Evolutionary conservation across 2,113 vertebrate genomes (phyloP), one percentile per base, ranked within the genome.

Genomic region (Callipepla californica): DNA sequence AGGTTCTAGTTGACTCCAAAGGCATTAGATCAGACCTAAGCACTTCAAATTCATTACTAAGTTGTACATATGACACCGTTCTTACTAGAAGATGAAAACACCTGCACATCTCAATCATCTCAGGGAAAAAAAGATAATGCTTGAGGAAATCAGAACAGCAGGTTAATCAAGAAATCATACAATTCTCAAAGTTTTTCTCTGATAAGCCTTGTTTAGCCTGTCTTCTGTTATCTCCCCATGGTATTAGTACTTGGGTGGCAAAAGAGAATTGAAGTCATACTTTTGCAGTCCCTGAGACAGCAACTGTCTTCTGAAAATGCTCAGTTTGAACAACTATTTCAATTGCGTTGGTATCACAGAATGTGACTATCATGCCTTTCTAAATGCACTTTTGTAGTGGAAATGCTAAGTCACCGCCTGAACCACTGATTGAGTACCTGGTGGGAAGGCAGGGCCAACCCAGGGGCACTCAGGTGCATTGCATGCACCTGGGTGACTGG

Each of bases 81-180:
- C 72, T 87, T 58, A 45, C 28, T 18, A 34, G 68, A 45, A 83
- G 38, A 70, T 16, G 59, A 85, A 75, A 80, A 77, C 30, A 25
- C 0, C 0, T 73, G 22, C 28, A 50, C 34, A 1, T 73, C 51
- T 77, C 40, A 65, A 75, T 75, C 42, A 48, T 10, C 23, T 83
- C 18, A 69, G 3, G 26, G n/a, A 75, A 34, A 66, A 78, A 57
- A 77, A 83, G 32, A 57, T 11, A 63, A 30, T 19, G 32, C 34
- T 65, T 81, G 62, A 85, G 62, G 55, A 93, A 91, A 83, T 87
- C 50, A 59, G 67, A 75, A 69, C 70, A 87, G 50, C 44, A 40
- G n/a, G 50, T 74, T 87, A 92, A 80, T 80, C 50, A 70, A 80
- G 82, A 88, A 83, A 83, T 77, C 50, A 90, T 67, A 70, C 51